Conservation (phyloP, 2,113 vertebrate species). For the Catharus fuscescens region DNA sequence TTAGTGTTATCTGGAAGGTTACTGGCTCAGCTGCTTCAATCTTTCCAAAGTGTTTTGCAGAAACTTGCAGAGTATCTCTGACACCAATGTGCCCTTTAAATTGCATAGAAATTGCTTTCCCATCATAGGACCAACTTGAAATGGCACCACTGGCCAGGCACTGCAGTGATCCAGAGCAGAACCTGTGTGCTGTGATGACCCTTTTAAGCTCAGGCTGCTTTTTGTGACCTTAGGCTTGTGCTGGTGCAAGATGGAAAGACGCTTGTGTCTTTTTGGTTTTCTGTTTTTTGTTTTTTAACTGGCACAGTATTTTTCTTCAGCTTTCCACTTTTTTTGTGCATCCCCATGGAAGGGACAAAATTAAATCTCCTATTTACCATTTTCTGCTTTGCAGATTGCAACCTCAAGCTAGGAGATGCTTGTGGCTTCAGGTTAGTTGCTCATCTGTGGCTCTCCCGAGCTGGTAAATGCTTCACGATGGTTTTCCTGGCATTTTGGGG, state of each 20-base stretch:
- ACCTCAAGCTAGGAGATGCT: not conserved
- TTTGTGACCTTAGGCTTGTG: fast-evolving
- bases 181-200: not conserved
- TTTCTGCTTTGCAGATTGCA: not conserved
- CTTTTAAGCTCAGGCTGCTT: not conserved
- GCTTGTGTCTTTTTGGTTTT: not conserved
- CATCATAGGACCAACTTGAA: not conserved
- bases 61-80: not conserved
- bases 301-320: not conserved
- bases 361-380: not conserved
- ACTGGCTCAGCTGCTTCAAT: not conserved
- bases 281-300: too few species aligned
- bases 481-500: not conserved
- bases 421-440: not conserved
- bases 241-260: not conserved
- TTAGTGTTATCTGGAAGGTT: fast-evolving
- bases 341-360: fast-evolving
- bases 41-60: not conserved
- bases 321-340: not conserved
- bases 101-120: not conserved
- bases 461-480: not conserved
- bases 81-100: not conserved
- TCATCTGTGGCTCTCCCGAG: not conserved
- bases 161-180: not conserved
- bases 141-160: not conserved